Evolutionary conservation across 2,797 vertebrate genomes (phyloP).

Genomic region (Acanthornis magna): DNA sequence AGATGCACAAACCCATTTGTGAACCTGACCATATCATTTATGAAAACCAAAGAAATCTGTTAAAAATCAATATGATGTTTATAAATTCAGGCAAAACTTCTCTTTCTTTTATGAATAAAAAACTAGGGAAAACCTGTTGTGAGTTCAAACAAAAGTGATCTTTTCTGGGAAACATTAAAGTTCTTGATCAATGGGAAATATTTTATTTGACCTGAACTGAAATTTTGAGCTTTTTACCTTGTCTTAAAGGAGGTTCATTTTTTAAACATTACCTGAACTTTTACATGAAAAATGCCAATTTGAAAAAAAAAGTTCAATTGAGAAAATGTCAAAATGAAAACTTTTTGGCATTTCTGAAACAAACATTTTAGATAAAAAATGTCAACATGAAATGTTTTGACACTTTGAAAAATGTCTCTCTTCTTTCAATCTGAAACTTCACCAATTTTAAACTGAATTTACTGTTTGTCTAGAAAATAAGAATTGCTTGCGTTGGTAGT

Average conservation of each 20-base stretch:
- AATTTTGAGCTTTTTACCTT: background rate
- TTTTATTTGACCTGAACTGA: background rate
- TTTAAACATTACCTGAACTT: constrained; percentile 38
- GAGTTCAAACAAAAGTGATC: background rate
- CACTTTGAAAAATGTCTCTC: constrained; percentile 37
- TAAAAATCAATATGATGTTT: background rate
- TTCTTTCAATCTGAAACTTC: constrained; percentile 23
- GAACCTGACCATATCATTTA: background rate
- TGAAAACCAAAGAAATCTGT: background rate
- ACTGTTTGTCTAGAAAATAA: constrained; percentile 29
- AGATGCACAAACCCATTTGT: background rate
- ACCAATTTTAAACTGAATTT: constrained; percentile 53
- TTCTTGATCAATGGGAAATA: background rate
- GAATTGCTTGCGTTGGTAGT: background rate
- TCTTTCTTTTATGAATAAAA: background rate
- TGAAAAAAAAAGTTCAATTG: background rate
- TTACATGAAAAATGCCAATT: constrained; percentile 13
- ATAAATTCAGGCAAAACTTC: background rate
- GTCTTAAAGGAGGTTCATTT: background rate
- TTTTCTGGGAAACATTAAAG: background rate
- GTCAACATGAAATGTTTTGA: constrained; percentile 53
- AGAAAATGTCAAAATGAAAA: constrained; percentile 48
- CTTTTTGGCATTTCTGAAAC: constrained; percentile 45
- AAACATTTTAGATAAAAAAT: constrained; percentile 58
- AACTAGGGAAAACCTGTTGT: background rate